Base-by-base conservation (phyloP, 2,888 invertebrate species). In the Rhagium mordax region DNA sequence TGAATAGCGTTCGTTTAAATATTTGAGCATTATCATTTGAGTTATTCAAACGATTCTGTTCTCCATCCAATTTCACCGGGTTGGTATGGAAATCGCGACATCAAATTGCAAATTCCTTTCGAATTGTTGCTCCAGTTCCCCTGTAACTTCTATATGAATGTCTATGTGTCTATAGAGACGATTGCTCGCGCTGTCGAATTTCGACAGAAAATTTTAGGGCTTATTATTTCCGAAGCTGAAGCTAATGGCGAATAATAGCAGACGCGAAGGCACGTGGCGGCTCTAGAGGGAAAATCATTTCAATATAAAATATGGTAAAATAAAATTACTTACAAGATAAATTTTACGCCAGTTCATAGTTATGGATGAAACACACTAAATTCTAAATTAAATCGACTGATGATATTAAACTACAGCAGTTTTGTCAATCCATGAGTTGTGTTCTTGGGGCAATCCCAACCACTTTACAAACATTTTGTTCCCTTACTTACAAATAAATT, bases 31-130 rank as follows among this genome's bases (percentile, higher is more conserved):
- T 27, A 57, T 27, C 27, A 57, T 57, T n/a, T 27, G 15, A 27
- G 15, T 57, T 27, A 57, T 57, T 57, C 55, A 57, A 27, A 57
- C 27, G 55, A 57, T 57, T 57, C 55, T 27, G 16, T 24, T 57
- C 13, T n/a, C 27, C 27, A 13, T 57, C 55, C 55, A 57, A 27
- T 27, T n/a, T 24, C 55, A n/a, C 15, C 55, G n/a, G 55, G 15
- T 24, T 24, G 15, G 27, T 57, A 57, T 57, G 55, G 55, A 57
- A 57, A 57, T 57, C 27, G 55, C 27, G 55, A 57, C 55, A 57
- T 24, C 27, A 57, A 24, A 57, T 57, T 57, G 55, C 55, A 27
- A 57, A 57, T 57, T 57, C 55, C 55, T 3, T 57, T 57, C 27
- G 55, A 24, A 57, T 57, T 57, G 55, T 57, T 20, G 53, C 53